Evolutionary conservation across 2,888 invertebrate genomes (phyloP), one percentile per base, ranked within the genome.

Genomic region (Pantelozetes paolii): DNA sequence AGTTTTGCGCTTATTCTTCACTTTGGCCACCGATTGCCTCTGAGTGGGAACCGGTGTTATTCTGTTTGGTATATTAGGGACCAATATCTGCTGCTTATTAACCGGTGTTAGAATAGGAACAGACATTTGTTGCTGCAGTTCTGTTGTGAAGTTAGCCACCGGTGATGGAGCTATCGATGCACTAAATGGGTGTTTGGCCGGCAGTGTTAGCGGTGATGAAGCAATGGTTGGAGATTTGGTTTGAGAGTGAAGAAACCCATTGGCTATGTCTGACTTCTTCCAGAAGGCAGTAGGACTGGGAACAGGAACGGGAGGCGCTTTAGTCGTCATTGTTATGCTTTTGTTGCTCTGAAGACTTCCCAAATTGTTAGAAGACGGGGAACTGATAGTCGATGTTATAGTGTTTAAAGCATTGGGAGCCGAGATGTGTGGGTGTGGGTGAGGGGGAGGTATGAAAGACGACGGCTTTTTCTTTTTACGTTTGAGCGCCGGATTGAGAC

Each of bases 391-490:
- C 28, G 48, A 71, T 18, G 32, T 50, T 1, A 50, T 71, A 18
- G 70, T 48, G 26, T 71, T 71, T 8, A 57, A 9, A 13, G 45
- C 30, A 28, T 45, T 73, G 36, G 36, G 32, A 15, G 45, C 30
- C 18, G 18, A 36, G 5, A 62, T 71, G 45, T n/a, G 26, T 45
- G 48, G 45, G 45, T n/a, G 26, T 45, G 48, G 45, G n/a, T 42
- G 59, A 15, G 81, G 81, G 0, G 91, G 91, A 0, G 92, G 92
- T 3, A 92, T 89, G 82, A 92, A 92, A 0, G 89, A 88, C 0
- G 92, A 91, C n/a, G 92, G 92, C 82, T 92, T 92, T 82, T 93
- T 93, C 83, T 92, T 92, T 81, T 92, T 92, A 30, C 92, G 85
- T 76, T 88, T 89, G 26, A 87, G 86, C 50, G 83, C 83, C 0